A percentile compares a stretch with the other conserved stretches of the same genome.
Evolutionary conservation across 2,797 vertebrate species (phyloP).

Genomic region (Pogoniulus pusillus): DNA sequence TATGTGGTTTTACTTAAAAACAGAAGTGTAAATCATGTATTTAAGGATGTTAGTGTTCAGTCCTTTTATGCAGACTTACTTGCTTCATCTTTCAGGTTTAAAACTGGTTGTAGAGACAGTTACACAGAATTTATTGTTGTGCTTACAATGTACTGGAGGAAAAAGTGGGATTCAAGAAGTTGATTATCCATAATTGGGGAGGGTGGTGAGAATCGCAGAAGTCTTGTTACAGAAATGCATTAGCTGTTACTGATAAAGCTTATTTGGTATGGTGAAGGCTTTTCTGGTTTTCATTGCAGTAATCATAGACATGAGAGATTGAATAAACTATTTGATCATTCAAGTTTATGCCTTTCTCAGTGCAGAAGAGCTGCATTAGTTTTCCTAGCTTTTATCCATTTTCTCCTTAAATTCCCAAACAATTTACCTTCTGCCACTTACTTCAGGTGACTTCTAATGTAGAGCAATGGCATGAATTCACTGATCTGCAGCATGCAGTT

Average conservation of each 20-base stretch:
- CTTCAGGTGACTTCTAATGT: not conserved
- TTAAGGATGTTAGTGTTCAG: not conserved
- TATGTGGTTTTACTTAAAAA: constrained; percentile 67
- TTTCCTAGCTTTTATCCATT: not conserved
- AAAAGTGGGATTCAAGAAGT: not conserved
- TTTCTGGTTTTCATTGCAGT: not conserved
- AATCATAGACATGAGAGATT: not conserved
- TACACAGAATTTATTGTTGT: not conserved
- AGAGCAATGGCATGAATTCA: constrained; percentile 2
- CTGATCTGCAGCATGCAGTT: not conserved
- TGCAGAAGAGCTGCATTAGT: not conserved
- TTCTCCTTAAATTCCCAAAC: not conserved
- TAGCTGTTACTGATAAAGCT: not conserved
- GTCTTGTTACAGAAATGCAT: not conserved
- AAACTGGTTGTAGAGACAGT: not conserved
- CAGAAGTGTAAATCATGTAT: not conserved
- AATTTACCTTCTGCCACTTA: not conserved
- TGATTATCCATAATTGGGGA: not conserved
- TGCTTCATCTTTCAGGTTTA: not conserved
- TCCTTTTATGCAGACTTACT: not conserved
- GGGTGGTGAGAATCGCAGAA: not conserved
- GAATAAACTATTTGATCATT: not conserved
- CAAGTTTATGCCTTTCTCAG: not conserved
- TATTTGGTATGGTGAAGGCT: not conserved
- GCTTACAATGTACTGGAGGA: not conserved